Conservation (phyloP, 1,140 invertebrate species). For the Drosophila fuyamai region DNA sequence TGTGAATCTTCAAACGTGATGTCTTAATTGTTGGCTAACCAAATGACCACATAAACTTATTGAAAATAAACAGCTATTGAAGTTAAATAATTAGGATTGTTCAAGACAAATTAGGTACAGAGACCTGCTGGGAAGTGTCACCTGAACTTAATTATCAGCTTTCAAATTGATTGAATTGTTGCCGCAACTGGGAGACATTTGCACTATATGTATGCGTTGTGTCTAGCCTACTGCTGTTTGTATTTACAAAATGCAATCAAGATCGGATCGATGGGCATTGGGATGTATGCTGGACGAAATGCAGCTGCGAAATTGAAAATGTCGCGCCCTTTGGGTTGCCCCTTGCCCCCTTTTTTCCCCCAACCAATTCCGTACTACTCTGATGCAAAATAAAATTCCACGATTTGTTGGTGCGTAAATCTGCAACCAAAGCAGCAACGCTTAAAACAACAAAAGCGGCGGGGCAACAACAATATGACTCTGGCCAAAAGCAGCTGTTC, state of each 20-base stretch:
- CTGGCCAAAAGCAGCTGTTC: slow-evolving; percentile 70
- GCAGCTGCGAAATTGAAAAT: slow-evolving; percentile 67
- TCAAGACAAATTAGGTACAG: background rate
- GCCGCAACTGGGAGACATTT: slow-evolving; percentile 18
- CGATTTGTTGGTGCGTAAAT: slow-evolving; percentile 81
- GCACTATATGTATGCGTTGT: slow-evolving; percentile 2
- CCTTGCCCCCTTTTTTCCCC: background rate
- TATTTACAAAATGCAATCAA: slow-evolving; percentile 75
- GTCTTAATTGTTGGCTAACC: background rate
- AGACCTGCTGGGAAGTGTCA: slow-evolving; percentile 7
- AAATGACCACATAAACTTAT: background rate
- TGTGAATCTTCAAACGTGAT: background rate
- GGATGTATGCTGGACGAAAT: slow-evolving; percentile 8
- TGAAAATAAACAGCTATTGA: background rate
- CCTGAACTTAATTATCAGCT: slow-evolving; percentile 10
- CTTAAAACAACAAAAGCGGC: slow-evolving; percentile 62
- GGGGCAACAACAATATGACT: slow-evolving; percentile 38
- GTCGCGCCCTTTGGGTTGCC: slow-evolving; percentile 27
- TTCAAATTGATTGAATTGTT: slow-evolving; percentile 44
- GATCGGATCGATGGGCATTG: slow-evolving; percentile 41
- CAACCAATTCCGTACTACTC: background rate
- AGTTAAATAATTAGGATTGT: background rate
- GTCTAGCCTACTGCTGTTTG: slow-evolving; percentile 46
- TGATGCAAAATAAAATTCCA: slow-evolving; percentile 62
- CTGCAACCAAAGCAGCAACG: slow-evolving; percentile 74